Percentiles rank a stretch among this genome's conserved stretches.
Evolutionary conservation across 2,113 vertebrate genomes (phyloP).

Genomic region (Deroptyus accipitrinus): DNA sequence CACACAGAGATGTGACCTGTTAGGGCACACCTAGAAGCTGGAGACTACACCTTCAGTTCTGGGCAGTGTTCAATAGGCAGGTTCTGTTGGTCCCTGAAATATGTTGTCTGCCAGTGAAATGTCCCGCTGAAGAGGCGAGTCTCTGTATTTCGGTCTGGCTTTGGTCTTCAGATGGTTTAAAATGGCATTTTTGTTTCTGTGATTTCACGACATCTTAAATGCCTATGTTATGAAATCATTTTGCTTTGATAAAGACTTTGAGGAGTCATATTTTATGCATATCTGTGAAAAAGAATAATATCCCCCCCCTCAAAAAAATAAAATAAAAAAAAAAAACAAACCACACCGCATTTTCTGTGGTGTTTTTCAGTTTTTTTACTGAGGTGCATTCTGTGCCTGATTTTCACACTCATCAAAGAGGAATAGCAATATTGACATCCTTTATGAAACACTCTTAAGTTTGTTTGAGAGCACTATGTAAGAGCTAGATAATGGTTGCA

Average conservation of each 20-base stretch:
- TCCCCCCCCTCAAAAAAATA: background rate
- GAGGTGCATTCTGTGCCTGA: background rate
- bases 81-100: background rate
- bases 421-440: background rate
- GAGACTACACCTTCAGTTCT: background rate
- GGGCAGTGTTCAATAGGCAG: background rate
- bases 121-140: background rate
- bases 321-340: background rate
- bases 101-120: background rate
- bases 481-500: background rate
- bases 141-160: background rate
- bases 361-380: background rate
- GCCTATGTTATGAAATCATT: background rate
- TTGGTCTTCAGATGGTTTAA: background rate
- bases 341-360: background rate
- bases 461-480: background rate
- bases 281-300: background rate
- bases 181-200: background rate
- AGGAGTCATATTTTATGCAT: background rate
- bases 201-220: background rate
- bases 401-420: slow-evolving; percentile 14
- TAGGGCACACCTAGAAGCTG: background rate
- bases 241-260: background rate
- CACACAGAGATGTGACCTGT: background rate
- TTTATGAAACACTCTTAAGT: background rate